Base-by-base conservation (phyloP, 2,113 vertebrate genomes). In the Chaetodon auriga region DNA sequence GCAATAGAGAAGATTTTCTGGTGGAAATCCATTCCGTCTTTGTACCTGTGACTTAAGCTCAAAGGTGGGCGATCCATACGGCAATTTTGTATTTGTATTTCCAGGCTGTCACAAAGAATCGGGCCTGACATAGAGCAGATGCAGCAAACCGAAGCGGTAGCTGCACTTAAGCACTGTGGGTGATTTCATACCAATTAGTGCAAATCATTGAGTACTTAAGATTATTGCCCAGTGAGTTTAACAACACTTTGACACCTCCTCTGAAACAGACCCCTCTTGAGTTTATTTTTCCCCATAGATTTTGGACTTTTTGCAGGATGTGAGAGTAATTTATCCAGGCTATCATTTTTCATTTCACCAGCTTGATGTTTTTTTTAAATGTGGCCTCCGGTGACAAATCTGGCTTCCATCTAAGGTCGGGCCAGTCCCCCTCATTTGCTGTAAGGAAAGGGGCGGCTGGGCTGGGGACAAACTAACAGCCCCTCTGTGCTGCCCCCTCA, bases 131-230 rank as follows among this genome's bases (percentile, higher is more conserved):
- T 25, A 89, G 91, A 93, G 81, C 95, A 96, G 94, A 91, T 68
- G 83, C 92, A 69, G 85, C 85, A 74, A 87, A 87, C 82, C 72
- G 55, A 78, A 85, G 87, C 85, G 41, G 94, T 93, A 93, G 93
- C 93, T 85, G 90, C 92, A 87, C 92, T 91, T 91, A 86, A 94
- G 91, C 88, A 86, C 89, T 87, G 77, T 84, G 91, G 92, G 90
- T 87, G 93, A 95, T 95, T 95, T 94, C 90, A 92, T 92, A 90
- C 92, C 94, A 94, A 95, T 95, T 95, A 95, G 93, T 73, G 87
- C 92, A 95, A 95, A 95, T 95, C 94, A 85, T 78, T 76, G 90
- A 90, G 90, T 94, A 95, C 94, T 95, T 95, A 94, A 86, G 88
- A 89, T 95, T 93, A 94, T 94, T 94, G 92, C 89, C 82, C 79